Percentiles rank a stretch among this genome's conserved stretches.
Conservation (phyloP, 2,113 vertebrate species). For the Abramis brama region DNA sequence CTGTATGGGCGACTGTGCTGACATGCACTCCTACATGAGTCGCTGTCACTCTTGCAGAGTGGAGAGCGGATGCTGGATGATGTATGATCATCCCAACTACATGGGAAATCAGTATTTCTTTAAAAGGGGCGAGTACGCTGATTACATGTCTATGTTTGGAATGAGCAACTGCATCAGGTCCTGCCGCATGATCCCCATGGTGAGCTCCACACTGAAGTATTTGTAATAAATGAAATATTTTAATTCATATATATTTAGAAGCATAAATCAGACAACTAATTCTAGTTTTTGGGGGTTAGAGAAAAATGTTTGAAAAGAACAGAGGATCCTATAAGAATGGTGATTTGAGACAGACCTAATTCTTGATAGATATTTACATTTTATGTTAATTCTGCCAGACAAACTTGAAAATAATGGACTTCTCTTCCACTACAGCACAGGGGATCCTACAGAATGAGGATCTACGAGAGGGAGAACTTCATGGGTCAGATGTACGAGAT, state of each 20-base stretch:
- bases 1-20: slow-evolving; percentile 69
- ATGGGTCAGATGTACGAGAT: slow-evolving; percentile 28
- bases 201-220: slow-evolving; percentile 13
- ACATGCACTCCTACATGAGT: slow-evolving; percentile 61
- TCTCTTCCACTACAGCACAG: slow-evolving; percentile 1
- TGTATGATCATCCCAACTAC: slow-evolving; percentile 55
- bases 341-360: too few relatives aligned
- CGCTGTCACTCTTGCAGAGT: slow-evolving; percentile 58
- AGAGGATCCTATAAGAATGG: too few relatives aligned
- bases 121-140: slow-evolving; percentile 54
- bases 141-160: slow-evolving; percentile 60
- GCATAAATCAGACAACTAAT: too few relatives aligned
- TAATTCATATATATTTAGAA: too few relatives aligned
- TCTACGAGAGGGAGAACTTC: slow-evolving; percentile 35
- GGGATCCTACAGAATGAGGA: slow-evolving; percentile 32
- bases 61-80: slow-evolving; percentile 61
- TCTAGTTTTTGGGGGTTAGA: too few relatives aligned
- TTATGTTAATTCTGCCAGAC: too few relatives aligned
- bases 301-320: too few relatives aligned
- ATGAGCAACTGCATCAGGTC: slow-evolving; percentile 63
- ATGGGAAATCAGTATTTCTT: slow-evolving; percentile 61
- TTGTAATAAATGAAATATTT: too few relatives aligned
- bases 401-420: not conserved
- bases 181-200: slow-evolving; percentile 64
- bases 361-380: too few relatives aligned